These are phyloP conservation scores for Montipora efflorescens DNA, from an alignment of 64 coral and sea anemone species.

Conservation along the genomic window DNA sequence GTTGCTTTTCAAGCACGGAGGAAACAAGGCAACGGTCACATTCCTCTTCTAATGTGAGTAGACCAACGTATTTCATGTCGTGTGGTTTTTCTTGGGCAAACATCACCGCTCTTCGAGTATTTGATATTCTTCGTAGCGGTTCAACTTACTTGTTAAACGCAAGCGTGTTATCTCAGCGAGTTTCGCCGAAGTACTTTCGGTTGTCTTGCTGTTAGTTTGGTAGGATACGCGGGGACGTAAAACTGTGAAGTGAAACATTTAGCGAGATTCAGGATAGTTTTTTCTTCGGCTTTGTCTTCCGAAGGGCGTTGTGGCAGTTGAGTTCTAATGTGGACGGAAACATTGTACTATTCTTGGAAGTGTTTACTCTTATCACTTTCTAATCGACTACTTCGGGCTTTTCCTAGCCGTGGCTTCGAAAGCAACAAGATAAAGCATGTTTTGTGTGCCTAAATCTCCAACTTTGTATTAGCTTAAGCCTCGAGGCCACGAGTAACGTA, in stretches of 20 bases:
- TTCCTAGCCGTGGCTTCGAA: neutral
- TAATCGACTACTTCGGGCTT: neutral
- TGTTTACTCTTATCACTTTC: neutral
- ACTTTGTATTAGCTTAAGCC: slow-evolving; percentile 5
- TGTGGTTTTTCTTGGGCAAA: neutral
- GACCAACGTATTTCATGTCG: slow-evolving; percentile 5
- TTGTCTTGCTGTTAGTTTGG: neutral
- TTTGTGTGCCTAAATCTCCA: neutral
- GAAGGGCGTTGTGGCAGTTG: neutral
- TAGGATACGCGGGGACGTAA: neutral
- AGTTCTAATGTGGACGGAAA: slow-evolving; percentile 22
- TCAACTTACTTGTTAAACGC: neutral
- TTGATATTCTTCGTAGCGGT: slow-evolving; percentile 8
- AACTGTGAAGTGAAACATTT: slow-evolving; percentile 3
- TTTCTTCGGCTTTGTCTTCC: slow-evolving; percentile 11
- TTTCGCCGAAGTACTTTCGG: neutral
- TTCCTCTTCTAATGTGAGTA: slow-evolving; percentile 16
- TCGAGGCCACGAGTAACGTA: slow-evolving; percentile 16
- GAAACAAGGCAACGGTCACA: neutral
- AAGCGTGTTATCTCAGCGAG: neutral
- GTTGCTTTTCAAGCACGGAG: slow-evolving; percentile 4
- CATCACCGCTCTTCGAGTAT: neutral
- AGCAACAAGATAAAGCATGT: neutral
- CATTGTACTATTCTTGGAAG: neutral
- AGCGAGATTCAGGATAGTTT: slow-evolving; percentile 5